Conservation (phyloP, 1,140 invertebrate genomes). For the Euwallacea similis region DNA sequence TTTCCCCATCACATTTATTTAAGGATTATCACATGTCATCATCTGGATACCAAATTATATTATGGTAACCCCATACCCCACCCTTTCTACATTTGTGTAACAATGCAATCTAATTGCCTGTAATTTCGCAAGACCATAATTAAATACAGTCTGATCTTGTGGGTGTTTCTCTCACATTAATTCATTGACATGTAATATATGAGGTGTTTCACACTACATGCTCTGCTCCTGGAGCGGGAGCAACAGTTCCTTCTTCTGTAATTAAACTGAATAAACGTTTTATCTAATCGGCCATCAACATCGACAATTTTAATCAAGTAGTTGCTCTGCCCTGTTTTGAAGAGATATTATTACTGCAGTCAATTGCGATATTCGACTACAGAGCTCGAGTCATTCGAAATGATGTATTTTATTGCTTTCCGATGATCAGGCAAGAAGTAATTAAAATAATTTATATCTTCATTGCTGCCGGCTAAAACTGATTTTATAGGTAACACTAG, state of each 20-base stretch:
- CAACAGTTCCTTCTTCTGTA: neutral
- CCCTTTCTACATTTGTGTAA: no score
- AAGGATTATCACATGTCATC: no score
- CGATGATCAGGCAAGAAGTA: neutral
- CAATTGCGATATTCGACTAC: neutral
- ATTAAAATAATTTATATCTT: slow-evolving; percentile 13
- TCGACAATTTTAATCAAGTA: slow-evolving; percentile 2
- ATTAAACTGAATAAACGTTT: neutral
- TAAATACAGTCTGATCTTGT: no score
- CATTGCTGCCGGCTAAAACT: neutral
- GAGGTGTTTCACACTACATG: neutral
- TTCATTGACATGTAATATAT: no score
- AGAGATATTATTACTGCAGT: slow-evolving; percentile 5
- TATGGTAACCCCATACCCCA: no score
- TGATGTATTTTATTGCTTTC: neutral
- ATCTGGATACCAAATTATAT: no score
- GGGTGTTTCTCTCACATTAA: no score
- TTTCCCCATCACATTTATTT: no score
- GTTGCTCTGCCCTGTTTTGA: neutral
- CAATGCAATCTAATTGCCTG: no score
- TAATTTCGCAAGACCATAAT: no score
- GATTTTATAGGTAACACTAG: no score
- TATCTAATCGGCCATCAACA: neutral
- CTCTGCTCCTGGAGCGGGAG: neutral
- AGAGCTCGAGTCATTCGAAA: neutral